Conservation (phyloP, 2,113 vertebrate species). For the Sterna hirundo region DNA sequence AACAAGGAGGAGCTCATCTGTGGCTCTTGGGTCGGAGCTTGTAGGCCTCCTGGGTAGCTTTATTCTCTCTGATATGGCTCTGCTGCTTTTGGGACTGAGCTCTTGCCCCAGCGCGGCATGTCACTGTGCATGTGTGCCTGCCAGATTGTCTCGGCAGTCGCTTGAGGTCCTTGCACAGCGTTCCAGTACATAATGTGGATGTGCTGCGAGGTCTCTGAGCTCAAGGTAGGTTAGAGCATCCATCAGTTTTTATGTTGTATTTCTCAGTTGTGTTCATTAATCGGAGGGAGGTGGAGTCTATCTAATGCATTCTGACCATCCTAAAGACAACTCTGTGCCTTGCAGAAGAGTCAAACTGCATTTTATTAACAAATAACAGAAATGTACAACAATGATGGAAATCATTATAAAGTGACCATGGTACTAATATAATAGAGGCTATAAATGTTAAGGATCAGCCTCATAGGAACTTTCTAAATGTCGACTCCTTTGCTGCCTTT, state of each 20-base stretch:
- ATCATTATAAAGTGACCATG: neutral
- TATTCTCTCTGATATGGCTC: neutral
- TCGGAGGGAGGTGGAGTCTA: neutral
- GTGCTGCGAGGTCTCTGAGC: neutral
- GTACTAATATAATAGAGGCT: neutral
- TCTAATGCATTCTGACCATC: neutral
- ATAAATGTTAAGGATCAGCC: neutral
- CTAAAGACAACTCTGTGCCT: neutral
- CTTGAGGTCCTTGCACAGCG: neutral
- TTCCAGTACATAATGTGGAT: neutral
- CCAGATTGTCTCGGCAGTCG: neutral
- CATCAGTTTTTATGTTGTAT: neutral
- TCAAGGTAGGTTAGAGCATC: neutral
- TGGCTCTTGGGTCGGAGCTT: neutral
- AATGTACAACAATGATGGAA: neutral
- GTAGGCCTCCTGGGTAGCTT: neutral
- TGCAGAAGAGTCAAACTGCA: neutral
- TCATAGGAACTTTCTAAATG: neutral
- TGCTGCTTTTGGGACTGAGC: neutral
- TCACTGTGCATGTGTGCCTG: rapidly evolving
- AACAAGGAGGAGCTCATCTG: neutral
- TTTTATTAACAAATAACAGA: neutral
- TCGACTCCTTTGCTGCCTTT: neutral
- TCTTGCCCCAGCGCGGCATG: rapidly evolving
- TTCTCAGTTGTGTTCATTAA: neutral